phyloP scores from a whole-genome alignment of 2,888 invertebrate genomes.

The Beris morrisii region DNA sequence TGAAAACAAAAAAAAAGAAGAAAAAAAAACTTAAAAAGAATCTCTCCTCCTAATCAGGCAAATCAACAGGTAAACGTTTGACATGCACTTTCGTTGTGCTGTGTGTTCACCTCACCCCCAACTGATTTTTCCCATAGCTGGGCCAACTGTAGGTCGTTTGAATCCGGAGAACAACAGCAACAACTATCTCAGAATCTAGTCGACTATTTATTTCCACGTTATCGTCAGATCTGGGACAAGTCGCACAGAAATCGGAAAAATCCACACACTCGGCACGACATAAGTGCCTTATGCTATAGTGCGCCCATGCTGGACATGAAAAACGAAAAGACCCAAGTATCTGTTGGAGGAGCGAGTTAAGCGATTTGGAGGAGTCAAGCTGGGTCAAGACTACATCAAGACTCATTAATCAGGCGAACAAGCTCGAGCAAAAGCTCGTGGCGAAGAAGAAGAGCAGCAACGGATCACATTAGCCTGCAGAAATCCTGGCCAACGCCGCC shows the following conservation, averaged over 20 bases:
- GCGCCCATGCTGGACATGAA: neutral
- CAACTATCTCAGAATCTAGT: neutral
- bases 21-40: neutral
- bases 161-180: too few relatives aligned
- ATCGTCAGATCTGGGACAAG: conserved; percentile 20
- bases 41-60: conserved; percentile 1
- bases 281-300: conserved; percentile 9
- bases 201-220: conserved; percentile 14
- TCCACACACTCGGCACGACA: conserved; percentile 4
- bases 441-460: neutral
- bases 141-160: neutral
- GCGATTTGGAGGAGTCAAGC: conserved; percentile 9
- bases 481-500: conserved; percentile 16
- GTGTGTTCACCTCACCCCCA: conserved; percentile 27
- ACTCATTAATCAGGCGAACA: conserved; percentile 15
- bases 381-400: conserved; percentile 17
- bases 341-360: neutral
- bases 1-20: too few relatives aligned
- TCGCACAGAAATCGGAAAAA: conserved; percentile 3
- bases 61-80: conserved; percentile 15
- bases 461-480: neutral
- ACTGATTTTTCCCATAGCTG: conserved; percentile 14
- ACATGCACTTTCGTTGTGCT: conserved; percentile 27
- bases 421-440: neutral
- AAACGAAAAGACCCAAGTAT: neutral